Conservation (phyloP, 92 coral and sea anemone species). For the Phenganax stokvisi region DNA sequence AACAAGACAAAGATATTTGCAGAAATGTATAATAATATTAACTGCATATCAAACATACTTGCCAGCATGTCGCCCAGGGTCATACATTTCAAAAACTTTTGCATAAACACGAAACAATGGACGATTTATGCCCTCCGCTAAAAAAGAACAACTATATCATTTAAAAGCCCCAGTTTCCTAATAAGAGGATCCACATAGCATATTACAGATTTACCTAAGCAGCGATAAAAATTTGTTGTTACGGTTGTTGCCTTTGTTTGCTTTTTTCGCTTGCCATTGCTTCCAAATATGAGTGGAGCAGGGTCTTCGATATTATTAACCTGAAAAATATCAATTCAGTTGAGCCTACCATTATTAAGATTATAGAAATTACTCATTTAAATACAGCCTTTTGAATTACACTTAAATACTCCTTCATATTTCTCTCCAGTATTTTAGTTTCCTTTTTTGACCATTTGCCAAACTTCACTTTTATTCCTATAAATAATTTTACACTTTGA, state of each 20-base stretch:
- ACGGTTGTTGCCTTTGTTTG: conserved; percentile 12
- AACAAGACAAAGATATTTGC: background rate
- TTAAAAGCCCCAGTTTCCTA: background rate
- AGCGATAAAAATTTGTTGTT: conserved; percentile 39
- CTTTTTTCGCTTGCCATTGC: background rate
- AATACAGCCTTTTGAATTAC: background rate
- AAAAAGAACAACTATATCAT: background rate
- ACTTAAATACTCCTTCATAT: conserved; percentile 40
- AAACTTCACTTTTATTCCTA: conserved; percentile 29
- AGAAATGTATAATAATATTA: background rate
- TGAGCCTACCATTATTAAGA: no score
- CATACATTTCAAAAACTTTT: conserved; percentile 45
- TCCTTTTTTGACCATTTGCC: conserved; percentile 51
- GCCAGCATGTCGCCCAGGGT: conserved; percentile 47
- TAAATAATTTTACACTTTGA: no score
- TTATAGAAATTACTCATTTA: background rate
- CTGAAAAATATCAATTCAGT: background rate
- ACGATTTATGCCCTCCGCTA: conserved; percentile 55
- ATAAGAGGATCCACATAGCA: background rate
- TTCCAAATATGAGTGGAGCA: conserved; percentile 35
- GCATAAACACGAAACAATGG: conserved; percentile 43
- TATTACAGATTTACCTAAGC: conserved; percentile 2
- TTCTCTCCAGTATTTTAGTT: conserved; percentile 23
- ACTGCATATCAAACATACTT: conserved; percentile 8
- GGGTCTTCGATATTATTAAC: conserved; percentile 40